Base-by-base conservation (phyloP, 1,140 invertebrate species). In the Choristoneura fumiferana region DNA sequence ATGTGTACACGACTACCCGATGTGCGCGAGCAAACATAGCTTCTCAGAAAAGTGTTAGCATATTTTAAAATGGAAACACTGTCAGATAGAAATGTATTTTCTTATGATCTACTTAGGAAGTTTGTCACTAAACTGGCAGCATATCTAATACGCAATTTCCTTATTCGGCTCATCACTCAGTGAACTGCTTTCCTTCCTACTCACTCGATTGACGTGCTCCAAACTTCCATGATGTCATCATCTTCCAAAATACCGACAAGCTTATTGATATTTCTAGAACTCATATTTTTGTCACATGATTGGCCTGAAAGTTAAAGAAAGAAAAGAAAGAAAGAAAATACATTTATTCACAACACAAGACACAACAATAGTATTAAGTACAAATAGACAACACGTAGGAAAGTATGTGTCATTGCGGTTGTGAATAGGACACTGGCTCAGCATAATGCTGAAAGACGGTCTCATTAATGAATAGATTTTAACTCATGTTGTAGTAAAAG, bases 1-100 rank as follows among this genome's bases (percentile, higher is more conserved):
- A 71, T 72, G 40, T 49, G 36, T 35, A 38, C 54, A 38, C 12
- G 17, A 57, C 57, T 52, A 49, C 54, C 56, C 57, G 57, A 76
- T 67, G 43, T 49, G 22, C 18, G 52, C 52, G 33, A 65, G 71
- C 67, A 82, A 78, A 84, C 78, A 81, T 54, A 54, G 68, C 74
- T 82, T 80, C 74, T 66, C 59, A 78, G 76, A 80, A 82, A 67
- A 65, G 58, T 72, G 73, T 73, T 77, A 74, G 69, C 67, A 73
- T 67, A 65, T 67, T 71, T 72, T 75, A 76, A 76, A 73, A 63
- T 70, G 66, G 65, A 63, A 73, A 58, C 60, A 62, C 45, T 71
- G 67, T 63, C 64, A 65, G 37, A 57, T 52, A 62, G 9, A 36
- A 35, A 33, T 14, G 13, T 45, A 62, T 62, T 54, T 43, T 17